Base-by-base conservation (phyloP, 2,888 invertebrate species). In the Helleia helle region DNA sequence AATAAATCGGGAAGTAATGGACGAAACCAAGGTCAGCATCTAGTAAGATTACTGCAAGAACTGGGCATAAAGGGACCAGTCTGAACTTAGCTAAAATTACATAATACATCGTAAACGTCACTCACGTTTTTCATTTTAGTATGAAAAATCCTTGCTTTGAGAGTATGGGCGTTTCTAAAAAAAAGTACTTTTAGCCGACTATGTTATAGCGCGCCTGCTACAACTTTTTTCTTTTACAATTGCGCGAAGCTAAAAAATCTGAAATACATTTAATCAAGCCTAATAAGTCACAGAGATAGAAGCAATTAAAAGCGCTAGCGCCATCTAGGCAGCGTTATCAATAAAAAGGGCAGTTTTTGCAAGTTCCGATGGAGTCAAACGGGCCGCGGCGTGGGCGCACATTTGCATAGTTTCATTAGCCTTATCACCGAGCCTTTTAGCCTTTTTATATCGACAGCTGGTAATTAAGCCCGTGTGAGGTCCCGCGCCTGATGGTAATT, bases 381-480 rank as follows among this genome's bases (percentile, higher is more conserved):
- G 44, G 42, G 46, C 54, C 51, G 58, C 49, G 44, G 56, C 56
- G 56, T 56, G 52, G 55, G 58, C 54, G 59, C 55, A 38, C 46
- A 43, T 61, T 60, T 59, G 61, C 62, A 60, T 61, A 56, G 54
- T 51, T 58, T 61, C 59, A 58, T 59, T 61, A 58, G 30, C 25
- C 31, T 40, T 38, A 38, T 29, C 29, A 41, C 46, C 42, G 43
- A 40, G 39, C 43, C 46, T 54, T 52, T 55, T 52, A 42, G 42
- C 44, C 46, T 49, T 52, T 48, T 36, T 43, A 48, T 46, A 54
- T 54, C 51, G 55, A 57, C 56, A 56, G 56, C 50, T 52, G 54
- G 55, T 60, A 59, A 59, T 59, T 60, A 58, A 58, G 48, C 49
- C 39, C 53, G 62, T 55, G 63, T 64, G 63, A 64, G 63, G 63